phyloP scores from a whole-genome alignment of 2,113 vertebrate species.

The Romanogobio albipinnatus region DNA sequence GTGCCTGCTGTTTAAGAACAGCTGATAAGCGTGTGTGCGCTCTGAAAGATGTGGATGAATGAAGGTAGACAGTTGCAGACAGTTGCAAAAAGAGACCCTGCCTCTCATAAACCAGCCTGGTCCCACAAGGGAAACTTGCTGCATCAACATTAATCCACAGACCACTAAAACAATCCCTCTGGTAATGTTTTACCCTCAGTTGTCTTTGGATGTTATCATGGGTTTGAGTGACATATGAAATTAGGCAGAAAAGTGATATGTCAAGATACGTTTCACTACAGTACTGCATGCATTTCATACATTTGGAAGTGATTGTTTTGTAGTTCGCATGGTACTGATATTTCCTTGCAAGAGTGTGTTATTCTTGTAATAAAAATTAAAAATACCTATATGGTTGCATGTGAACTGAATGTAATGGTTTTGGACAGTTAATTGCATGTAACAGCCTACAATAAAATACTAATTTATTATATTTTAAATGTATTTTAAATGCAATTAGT shows the following conservation, averaged over 20 bases:
- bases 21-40: background rate
- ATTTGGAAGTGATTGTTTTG: background rate
- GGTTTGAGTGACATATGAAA: background rate
- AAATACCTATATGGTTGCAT: no score
- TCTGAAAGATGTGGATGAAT: conserved; percentile 5
- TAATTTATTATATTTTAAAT: no score
- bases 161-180: background rate
- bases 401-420: no score
- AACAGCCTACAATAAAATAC: no score
- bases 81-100: background rate
- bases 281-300: background rate
- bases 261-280: background rate
- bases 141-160: background rate
- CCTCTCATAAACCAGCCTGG: background rate
- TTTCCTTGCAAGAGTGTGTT: background rate
- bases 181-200: background rate
- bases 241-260: background rate
- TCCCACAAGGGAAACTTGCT: background rate
- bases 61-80: background rate
- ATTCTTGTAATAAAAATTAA: background rate
- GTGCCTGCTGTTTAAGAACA: background rate
- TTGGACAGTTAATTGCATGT: no score
- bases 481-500: no score
- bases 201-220: background rate
- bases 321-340: background rate